Percentiles rank a stretch among this genome's conserved stretches.
Evolutionary conservation across 2,888 invertebrate genomes (phyloP).

Genomic region (Hedychridium roseum): DNA sequence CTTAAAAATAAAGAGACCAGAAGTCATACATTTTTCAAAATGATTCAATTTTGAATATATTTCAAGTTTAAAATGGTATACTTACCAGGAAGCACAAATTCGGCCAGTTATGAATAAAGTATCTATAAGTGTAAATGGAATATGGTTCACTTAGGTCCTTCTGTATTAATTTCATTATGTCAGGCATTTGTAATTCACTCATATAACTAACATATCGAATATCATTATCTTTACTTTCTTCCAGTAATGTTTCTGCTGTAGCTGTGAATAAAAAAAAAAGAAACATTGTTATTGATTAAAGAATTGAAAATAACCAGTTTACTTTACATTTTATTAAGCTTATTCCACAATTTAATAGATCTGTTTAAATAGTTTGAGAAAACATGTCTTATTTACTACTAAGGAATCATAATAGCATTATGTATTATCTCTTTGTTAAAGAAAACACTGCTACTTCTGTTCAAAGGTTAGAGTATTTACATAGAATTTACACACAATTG

Average conservation of each 20-base stretch:
- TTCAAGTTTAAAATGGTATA: conserved; percentile 23
- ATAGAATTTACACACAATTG: too few species aligned
- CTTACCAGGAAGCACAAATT: conserved; percentile 94
- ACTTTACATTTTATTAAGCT: too few species aligned
- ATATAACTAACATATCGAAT: conserved; percentile 80
- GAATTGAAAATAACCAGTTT: too few species aligned
- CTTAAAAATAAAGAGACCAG: conserved; percentile 64
- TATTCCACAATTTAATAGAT: too few species aligned
- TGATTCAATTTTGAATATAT: conserved; percentile 7
- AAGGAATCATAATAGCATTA: too few species aligned
- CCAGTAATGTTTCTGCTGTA: conserved; percentile 42
- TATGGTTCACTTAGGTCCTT: conserved; percentile 99
- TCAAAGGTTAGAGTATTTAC: too few species aligned
- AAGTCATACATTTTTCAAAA: conserved; percentile 1
- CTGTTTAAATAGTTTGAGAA: too few species aligned
- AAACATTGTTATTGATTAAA: not conserved
- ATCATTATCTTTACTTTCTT: conserved; percentile 49
- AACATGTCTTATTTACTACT: too few species aligned
- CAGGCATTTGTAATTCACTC: conserved; percentile 97
- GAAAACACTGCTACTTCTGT: too few species aligned
- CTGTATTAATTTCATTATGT: conserved; percentile 98
- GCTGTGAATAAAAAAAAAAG: conserved; percentile 30
- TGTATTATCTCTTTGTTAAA: too few species aligned
- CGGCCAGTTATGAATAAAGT: conserved; percentile 99
- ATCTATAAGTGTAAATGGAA: conserved; percentile 99